These are phyloP conservation scores for Hemistola chrysoprasaria DNA, from an alignment of 2,888 invertebrate genomes.

Conservation along the genomic window DNA sequence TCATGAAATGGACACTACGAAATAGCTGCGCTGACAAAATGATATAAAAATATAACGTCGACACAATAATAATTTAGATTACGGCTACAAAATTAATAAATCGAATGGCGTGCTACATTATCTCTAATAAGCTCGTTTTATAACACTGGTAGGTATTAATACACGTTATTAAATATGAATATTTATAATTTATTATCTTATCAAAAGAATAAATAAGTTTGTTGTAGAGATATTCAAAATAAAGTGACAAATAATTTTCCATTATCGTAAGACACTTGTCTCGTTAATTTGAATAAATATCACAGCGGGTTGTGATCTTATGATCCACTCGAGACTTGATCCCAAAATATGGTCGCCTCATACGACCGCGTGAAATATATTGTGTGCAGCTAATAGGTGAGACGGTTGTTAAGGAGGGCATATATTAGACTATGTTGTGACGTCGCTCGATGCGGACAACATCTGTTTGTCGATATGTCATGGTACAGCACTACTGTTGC, in stretches of 20 bases:
- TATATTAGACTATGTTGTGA: slow-evolving; percentile 80
- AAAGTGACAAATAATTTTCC: slow-evolving; percentile 19
- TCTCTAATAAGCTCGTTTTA: slow-evolving; percentile 18
- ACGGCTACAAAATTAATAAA: slow-evolving; percentile 15
- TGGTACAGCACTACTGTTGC: slow-evolving; percentile 54
- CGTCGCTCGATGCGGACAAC: slow-evolving; percentile 61
- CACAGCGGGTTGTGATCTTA: slow-evolving; percentile 20
- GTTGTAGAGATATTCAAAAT: slow-evolving; percentile 11
- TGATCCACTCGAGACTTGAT: slow-evolving; percentile 28
- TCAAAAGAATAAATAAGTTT: slow-evolving; percentile 6
- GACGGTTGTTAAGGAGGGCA: slow-evolving; percentile 78
- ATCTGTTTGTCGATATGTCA: slow-evolving; percentile 82
- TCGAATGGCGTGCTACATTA: slow-evolving; percentile 8
- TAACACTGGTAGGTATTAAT: slow-evolving; percentile 4
- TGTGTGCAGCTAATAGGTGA: slow-evolving; percentile 79
- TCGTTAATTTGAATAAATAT: slow-evolving; percentile 25
- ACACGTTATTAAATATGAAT: slow-evolving; percentile 14
- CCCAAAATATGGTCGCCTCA: slow-evolving; percentile 51
- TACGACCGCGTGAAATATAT: slow-evolving; percentile 64
- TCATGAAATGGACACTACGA: slow-evolving; percentile 8
- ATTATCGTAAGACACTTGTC: slow-evolving; percentile 19
- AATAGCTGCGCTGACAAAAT: slow-evolving; percentile 8
- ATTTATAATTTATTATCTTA: slow-evolving; percentile 9
- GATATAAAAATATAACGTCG: slow-evolving; percentile 10
- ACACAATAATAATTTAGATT: slow-evolving; percentile 13